Evolutionary conservation across 2,888 invertebrate species (phyloP).

Genomic region (Argynnis bischoffii): DNA sequence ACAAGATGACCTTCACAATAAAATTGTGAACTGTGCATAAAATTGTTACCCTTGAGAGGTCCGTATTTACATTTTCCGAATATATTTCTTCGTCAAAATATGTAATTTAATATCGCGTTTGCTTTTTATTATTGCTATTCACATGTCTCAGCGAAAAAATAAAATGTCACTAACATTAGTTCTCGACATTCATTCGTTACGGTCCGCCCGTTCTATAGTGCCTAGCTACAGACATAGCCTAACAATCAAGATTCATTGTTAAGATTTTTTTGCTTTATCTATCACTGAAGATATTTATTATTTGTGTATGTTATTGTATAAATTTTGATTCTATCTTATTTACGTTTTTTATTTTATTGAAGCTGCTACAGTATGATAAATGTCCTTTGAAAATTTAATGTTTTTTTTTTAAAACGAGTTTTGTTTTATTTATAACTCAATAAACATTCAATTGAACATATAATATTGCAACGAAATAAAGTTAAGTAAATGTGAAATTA

Average conservation of each 20-base stretch:
- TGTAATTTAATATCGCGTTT: constrained; percentile 18
- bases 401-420: too few species aligned
- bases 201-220: constrained; percentile 30
- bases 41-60: neutral
- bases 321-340: too few species aligned
- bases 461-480: too few species aligned
- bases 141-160: constrained; percentile 30
- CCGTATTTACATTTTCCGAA: neutral
- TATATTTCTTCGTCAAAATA: neutral
- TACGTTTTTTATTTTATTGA: too few species aligned
- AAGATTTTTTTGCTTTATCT: too few species aligned
- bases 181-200: constrained; percentile 34
- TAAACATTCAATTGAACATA: too few species aligned
- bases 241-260: constrained; percentile 16
- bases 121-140: constrained; percentile 23
- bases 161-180: constrained; percentile 32
- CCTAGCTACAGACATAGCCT: constrained; percentile 16
- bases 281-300: too few species aligned
- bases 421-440: too few species aligned
- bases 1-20: neutral
- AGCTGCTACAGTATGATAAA: too few species aligned
- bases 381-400: too few species aligned
- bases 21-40: neutral
- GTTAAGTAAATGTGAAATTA: too few species aligned
- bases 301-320: too few species aligned